A percentile compares a stretch with the other conserved stretches of the same genome.
phyloP scores from a whole-genome alignment of 2,113 vertebrate genomes.

The Aegypius monachus region DNA sequence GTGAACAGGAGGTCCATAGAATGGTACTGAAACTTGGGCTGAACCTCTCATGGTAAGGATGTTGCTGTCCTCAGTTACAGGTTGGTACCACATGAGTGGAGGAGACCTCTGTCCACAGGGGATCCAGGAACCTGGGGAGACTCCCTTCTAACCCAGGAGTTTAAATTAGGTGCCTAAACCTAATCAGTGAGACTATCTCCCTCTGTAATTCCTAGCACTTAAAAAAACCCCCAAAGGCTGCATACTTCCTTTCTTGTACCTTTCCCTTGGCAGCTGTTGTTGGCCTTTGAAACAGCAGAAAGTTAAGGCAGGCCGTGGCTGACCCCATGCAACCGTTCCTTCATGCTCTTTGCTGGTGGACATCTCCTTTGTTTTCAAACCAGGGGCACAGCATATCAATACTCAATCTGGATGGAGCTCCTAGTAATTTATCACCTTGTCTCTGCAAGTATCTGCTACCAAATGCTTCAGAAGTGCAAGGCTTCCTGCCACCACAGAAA shows the following conservation, averaged over 20 bases:
- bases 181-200: neutral
- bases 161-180: neutral
- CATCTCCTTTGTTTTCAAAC: neutral
- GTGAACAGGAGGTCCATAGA: neutral
- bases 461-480: neutral
- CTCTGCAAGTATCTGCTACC: neutral
- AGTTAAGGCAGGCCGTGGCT: neutral
- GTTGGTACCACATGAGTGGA: fast-evolving
- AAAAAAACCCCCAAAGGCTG: neutral
- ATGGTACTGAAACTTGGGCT: neutral
- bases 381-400: neutral
- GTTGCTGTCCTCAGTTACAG: neutral
- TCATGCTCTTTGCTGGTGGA: neutral
- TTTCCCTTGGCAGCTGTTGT: neutral
- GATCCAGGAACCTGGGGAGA: fast-evolving
- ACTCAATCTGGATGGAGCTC: neutral
- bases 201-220: neutral
- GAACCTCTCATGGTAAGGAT: neutral
- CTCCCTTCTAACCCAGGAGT: neutral
- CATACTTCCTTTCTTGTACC: neutral
- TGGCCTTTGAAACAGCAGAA: neutral
- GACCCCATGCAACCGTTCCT: neutral
- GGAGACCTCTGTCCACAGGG: neutral
- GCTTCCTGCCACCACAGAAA: neutral
- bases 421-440: neutral